These are phyloP conservation scores for Caenorhabditis remanei DNA, from an alignment of 1,140 invertebrate species.

Conservation along the genomic window DNA sequence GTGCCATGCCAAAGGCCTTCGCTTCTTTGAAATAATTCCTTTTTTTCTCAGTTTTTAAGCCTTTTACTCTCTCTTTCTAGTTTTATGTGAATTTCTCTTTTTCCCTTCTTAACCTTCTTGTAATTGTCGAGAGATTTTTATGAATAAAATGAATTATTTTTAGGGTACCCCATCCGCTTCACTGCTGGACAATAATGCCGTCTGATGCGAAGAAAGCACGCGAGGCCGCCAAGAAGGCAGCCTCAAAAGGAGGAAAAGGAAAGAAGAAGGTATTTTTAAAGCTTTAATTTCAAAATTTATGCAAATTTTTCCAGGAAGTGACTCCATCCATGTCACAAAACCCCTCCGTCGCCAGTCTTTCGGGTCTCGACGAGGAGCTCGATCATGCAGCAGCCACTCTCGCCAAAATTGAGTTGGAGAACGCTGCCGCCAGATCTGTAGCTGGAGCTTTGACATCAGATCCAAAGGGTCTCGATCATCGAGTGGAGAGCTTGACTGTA, in stretches of 20 bases:
- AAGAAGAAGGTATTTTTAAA: slow-evolving; percentile 15
- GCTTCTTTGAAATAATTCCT: slow-evolving; percentile 69
- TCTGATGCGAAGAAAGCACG: slow-evolving; percentile 97
- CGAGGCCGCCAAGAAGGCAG: slow-evolving; percentile 96
- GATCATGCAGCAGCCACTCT: slow-evolving; percentile 81
- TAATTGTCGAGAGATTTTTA: slow-evolving; percentile 45
- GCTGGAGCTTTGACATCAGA: slow-evolving; percentile 95
- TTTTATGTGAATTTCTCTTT: slow-evolving; percentile 30
- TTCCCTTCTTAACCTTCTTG: slow-evolving; percentile 8
- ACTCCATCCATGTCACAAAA: background rate
- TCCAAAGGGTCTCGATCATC: slow-evolving; percentile 92
- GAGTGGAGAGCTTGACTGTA: slow-evolving; percentile 92
- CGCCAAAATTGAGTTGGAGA: slow-evolving; percentile 86
- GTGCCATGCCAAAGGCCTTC: slow-evolving; percentile 76
- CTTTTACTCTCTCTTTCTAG: background rate
- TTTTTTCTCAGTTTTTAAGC: background rate
- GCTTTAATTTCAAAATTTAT: background rate
- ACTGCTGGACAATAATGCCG: slow-evolving; percentile 83
- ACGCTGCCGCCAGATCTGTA: slow-evolving; percentile 91
- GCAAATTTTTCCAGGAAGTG: background rate
- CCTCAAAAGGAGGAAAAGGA: slow-evolving; percentile 84
- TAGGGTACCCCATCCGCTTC: slow-evolving; percentile 56
- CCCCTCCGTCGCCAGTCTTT: slow-evolving; percentile 5
- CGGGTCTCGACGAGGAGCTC: slow-evolving; percentile 59
- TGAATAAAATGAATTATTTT: slow-evolving; percentile 57